Percentiles rank a stretch among this genome's conserved stretches.
Conservation (phyloP, 1,140 invertebrate species). For the Drosophila willistoni region DNA sequence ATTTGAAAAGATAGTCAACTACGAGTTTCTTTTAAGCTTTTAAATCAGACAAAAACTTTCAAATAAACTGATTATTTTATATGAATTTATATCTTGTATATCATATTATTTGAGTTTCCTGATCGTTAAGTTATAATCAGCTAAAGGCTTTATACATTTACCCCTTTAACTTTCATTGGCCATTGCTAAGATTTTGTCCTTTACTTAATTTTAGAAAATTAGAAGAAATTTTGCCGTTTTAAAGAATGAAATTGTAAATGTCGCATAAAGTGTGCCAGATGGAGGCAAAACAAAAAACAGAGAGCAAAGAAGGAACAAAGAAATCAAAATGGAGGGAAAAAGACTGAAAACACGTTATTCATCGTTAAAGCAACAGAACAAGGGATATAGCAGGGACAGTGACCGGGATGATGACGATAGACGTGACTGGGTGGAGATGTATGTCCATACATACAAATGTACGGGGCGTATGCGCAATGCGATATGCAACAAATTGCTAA, state of each 20-base stretch:
- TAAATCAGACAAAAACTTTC: not conserved
- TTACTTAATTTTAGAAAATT: not conserved
- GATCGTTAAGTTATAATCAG: no score
- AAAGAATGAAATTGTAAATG: slow-evolving; percentile 27
- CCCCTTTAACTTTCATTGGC: no score
- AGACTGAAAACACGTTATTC: slow-evolving; percentile 56
- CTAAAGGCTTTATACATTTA: no score
- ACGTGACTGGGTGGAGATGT: slow-evolving; percentile 63
- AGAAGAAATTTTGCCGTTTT: not conserved
- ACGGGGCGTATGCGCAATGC: slow-evolving; percentile 78
- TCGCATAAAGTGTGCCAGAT: slow-evolving; percentile 56
- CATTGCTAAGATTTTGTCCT: no score
- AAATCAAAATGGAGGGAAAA: slow-evolving; percentile 22
- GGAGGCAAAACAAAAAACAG: slow-evolving; percentile 38
- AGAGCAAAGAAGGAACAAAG: slow-evolving; percentile 12
- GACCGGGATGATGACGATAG: slow-evolving; percentile 34
- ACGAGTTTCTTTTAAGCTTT: not conserved
- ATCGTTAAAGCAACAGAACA: slow-evolving; percentile 68
- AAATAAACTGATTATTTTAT: no score
- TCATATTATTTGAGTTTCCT: no score
- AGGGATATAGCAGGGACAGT: slow-evolving; percentile 18
- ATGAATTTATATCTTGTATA: no score
- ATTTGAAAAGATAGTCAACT: not conserved
- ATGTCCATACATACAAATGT: slow-evolving; percentile 29
- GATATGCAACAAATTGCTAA: slow-evolving; percentile 82